phyloP scores from a whole-genome alignment of 2,113 vertebrate genomes.

The Urocolius indicus region DNA sequence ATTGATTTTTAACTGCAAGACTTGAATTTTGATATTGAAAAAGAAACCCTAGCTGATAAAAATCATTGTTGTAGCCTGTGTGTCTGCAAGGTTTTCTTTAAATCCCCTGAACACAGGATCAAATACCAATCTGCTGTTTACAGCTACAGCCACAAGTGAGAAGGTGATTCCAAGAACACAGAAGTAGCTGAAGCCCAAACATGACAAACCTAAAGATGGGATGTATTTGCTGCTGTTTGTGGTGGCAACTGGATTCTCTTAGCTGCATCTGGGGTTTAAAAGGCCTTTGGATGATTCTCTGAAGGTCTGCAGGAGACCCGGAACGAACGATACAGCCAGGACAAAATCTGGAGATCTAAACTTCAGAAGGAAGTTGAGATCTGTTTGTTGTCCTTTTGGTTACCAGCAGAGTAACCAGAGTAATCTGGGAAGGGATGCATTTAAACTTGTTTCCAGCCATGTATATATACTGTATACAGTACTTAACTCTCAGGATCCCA shows the following conservation, averaged over 20 bases:
- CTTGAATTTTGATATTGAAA: neutral
- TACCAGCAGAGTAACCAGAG: neutral
- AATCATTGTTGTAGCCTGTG: neutral
- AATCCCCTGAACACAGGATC: neutral
- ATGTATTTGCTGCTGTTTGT: neutral
- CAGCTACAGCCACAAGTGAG: neutral
- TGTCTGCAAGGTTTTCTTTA: neutral
- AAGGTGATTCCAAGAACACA: neutral
- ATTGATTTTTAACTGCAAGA: neutral
- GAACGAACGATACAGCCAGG: neutral
- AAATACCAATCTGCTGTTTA: neutral
- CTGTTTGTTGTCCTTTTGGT: neutral
- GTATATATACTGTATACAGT: rapidly evolving
- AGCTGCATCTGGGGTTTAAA: neutral
- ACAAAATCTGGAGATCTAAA: neutral
- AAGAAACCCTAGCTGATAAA: neutral
- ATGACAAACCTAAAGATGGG: neutral
- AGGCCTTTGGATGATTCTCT: neutral
- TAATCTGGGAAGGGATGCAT: neutral
- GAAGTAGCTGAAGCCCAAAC: neutral
- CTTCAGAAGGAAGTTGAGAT: neutral
- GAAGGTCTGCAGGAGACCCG: neutral
- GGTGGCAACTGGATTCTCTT: neutral
- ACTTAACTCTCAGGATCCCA: neutral
- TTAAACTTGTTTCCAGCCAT: neutral